Evolutionary conservation across 2,113 vertebrate species (phyloP).

Genomic region (Zosterops hypoxanthus): DNA sequence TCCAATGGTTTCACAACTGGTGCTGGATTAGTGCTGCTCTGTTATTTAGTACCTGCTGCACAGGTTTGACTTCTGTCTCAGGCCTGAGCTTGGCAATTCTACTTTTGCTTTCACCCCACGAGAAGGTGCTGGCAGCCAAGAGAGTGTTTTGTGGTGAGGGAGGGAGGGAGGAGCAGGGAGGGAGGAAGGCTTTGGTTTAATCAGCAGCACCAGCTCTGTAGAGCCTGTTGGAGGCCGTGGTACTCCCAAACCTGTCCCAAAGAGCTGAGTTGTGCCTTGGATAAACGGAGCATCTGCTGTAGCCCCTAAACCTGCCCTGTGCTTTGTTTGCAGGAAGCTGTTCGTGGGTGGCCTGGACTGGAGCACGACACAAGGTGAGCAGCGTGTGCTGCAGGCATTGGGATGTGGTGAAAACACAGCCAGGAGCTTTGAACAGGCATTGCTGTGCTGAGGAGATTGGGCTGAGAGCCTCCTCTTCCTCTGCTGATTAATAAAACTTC

Average conservation of each 20-base stretch:
- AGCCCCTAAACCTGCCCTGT: slow-evolving; percentile 1
- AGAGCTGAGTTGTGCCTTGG: background rate
- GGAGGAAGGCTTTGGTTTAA: background rate
- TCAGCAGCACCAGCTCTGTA: rapidly evolving
- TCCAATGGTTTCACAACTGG: background rate
- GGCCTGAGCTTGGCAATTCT: background rate
- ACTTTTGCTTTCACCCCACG: background rate
- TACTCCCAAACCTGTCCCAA: background rate
- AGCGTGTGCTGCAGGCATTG: background rate
- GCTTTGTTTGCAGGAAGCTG: slow-evolving; percentile 87
- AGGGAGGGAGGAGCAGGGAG: background rate
- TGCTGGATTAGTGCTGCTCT: background rate
- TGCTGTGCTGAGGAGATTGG: background rate
- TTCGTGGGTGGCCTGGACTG: slow-evolving; percentile 99
- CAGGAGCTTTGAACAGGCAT: background rate
- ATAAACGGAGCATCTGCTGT: background rate
- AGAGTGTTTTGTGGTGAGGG: background rate
- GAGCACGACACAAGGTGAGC: slow-evolving; percentile 92
- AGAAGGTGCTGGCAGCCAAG: background rate
- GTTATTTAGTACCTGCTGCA: background rate
- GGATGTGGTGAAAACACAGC: background rate
- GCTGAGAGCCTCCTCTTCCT: background rate
- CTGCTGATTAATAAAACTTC: background rate
- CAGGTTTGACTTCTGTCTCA: background rate
- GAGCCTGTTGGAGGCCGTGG: background rate